Base-by-base conservation (phyloP, 2,888 invertebrate genomes). In the Eumacrocentrus americanus region DNA sequence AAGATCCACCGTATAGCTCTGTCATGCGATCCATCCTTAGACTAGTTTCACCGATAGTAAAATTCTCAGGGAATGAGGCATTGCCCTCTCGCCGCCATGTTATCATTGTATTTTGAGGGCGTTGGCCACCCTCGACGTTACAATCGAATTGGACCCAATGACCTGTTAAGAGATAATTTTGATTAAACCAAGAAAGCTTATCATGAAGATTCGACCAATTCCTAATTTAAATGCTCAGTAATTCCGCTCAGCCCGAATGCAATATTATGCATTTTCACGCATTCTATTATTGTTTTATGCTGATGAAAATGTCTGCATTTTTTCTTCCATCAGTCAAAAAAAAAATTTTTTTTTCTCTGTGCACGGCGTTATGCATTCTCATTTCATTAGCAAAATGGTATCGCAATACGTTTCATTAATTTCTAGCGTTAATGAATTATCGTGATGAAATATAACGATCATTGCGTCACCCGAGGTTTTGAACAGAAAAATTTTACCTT, bases 111-210 rank as follows among this genome's bases (percentile, higher is more conserved):
- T n/a, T n/a, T n/a, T n/a, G 90, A 56, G 94, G 85, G 0, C 86
- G 78, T 0, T 86, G 86, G 0, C 86, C 86, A n/a, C 96, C 93
- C 81, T 94, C 94, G 74, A 95, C 95, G 67, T 95, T 89, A 77
- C 97, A 97, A 82, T 91, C 91, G 85, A 96, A 92, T 34, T 95
- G 93, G 37, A 95, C 95, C 81, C 95, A 94, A 40, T 92, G 90
- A 80, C 92, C 96, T 94, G 65, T 48, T 56, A 25, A 46, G 14
- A 29, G 1, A 11, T 18, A n/a, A n/a, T n/a, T n/a, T n/a, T n/a
- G n/a, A n/a, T n/a, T n/a, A n/a, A n/a, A n/a, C n/a, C n/a, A n/a
- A n/a, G n/a, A n/a, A n/a, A n/a, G n/a, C n/a, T n/a, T n/a, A n/a
- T n/a, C 9, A 46, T 64, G 61, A 59, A 40, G 35, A 63, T 34